Evolutionary conservation across 2,888 invertebrate genomes (phyloP), one percentile per base, ranked within the genome.

Genomic region (Pheosia gnoma): DNA sequence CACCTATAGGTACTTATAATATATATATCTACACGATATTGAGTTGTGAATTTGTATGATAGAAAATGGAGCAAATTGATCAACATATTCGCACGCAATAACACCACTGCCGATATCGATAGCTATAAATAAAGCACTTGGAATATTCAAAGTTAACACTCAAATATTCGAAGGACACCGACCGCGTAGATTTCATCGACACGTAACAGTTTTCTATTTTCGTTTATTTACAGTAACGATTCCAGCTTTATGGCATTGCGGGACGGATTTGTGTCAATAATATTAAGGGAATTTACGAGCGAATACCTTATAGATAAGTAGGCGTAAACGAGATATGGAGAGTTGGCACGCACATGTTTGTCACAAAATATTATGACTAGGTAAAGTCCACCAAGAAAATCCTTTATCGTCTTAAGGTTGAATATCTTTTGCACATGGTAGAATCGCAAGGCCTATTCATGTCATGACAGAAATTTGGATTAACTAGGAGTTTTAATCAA

Each of bases 171-270:
- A 68, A 73, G 68, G 68, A 68, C 72, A 66, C 69, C 59, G 70
- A 67, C 69, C 72, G 71, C 74, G 71, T 59, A 59, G 52, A 64
- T 63, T 66, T 67, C 68, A 61, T 75, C 65, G 73, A 75, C 82
- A 81, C 83, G 78, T 82, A 83, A 82, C 66, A 78, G 66, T 81
- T 81, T 83, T 85, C 83, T 86, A 85, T 87, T 86, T 85, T 82
- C 81, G 80, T 84, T 84, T 85, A 87, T 86, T 87, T 84, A 82
- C 77, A 79, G 79, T 82, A 81, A 83, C 86, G 83, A 84, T 83
- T 84, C 81, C 74, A 81, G 76, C 77, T 86, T 85, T 84, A 86
- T 83, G 79, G 75, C 75, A 78, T 72, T 75, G 63, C 78, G 80
- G 82, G 79, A 79, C 77, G 83, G 81, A 85, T 85, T 84, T 82